phyloP scores from a whole-genome alignment of 2,888 invertebrate genomes.

The Pogonocherus hispidulus region DNA sequence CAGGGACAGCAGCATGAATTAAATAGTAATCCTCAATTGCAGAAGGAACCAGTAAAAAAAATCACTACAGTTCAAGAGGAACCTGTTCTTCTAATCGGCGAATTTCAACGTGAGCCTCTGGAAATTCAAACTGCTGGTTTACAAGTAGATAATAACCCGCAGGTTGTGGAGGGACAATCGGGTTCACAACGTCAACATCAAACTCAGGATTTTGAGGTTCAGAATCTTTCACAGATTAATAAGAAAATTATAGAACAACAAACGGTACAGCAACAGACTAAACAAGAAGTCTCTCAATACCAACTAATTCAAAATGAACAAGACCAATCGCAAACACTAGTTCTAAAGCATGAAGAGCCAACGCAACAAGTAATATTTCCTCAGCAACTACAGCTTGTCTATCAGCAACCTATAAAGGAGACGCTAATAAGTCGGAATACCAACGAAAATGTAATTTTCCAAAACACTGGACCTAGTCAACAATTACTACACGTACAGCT shows the following conservation, averaged over 20 bases:
- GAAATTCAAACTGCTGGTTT: not conserved
- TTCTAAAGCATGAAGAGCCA: conserved; percentile 32
- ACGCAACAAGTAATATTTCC: conserved; percentile 29
- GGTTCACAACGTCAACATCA: not conserved
- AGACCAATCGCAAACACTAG: conserved; percentile 28
- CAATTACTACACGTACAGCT: conserved; percentile 23
- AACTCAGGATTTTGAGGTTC: not conserved
- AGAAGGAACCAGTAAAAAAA: not conserved
- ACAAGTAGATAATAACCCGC: not conserved
- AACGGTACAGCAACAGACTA: not conserved
- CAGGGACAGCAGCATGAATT: not conserved
- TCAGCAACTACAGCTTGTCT: conserved; percentile 26
- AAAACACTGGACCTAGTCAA: conserved; percentile 47
- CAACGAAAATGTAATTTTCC: conserved; percentile 43
- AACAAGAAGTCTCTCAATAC: conserved; percentile 28
- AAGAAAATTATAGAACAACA: not conserved
- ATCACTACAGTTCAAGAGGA: not conserved
- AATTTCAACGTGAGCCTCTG: conserved; percentile 8
- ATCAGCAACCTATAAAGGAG: conserved; percentile 41
- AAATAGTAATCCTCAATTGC: not conserved
- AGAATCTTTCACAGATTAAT: not conserved
- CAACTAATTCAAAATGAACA: not conserved
- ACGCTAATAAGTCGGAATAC: conserved; percentile 33
- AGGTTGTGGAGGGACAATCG: not conserved
- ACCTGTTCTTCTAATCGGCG: conserved; percentile 16